Evolutionary conservation across 1,140 invertebrate genomes (phyloP), one percentile per base, ranked within the genome.

Genomic region (Cardiocondyla obscurior): DNA sequence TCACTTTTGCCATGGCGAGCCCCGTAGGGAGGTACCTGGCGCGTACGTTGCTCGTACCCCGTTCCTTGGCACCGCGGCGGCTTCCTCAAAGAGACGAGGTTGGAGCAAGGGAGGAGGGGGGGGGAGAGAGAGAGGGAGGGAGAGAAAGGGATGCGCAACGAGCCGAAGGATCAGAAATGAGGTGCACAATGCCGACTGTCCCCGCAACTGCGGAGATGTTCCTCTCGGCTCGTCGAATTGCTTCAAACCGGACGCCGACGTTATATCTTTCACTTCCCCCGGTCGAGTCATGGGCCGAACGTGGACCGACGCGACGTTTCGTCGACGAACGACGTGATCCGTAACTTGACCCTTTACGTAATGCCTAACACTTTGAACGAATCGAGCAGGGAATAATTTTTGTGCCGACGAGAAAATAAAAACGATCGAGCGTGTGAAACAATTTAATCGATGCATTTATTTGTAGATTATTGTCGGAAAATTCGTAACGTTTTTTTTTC

Each of bases 61-160:
- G 39, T n/a, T 19, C 28, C 19, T 30, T 46, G 10, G 30, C 49
- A 12, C 39, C 22, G 74, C 39, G 83, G 87, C 90, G 89, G 91
- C 88, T 86, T 82, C 77, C 74, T 91, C 88, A 90, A 92, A 92
- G 89, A 72, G 87, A 85, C 84, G 12, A 4, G 53, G 25, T 0
- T n/a, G 44, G 10, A 5, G 49, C 7, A 60, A 73, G 83, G 65
- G 30, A 30, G 57, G 57, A 22, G 12, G 65, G 79, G 81, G 85
- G 51, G 49, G 51, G 16, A 64, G 42, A 19, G 19, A 42, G 39
- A 8, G 8, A n/a, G n/a, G n/a, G n/a, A n/a, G n/a, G n/a, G n/a
- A n/a, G n/a, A n/a, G n/a, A n/a, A n/a, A 0, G 57, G 33, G 55
- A 44, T 16, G 42, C 36, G 33, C n/a, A 53, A 58, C 51, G 30